Evolutionary conservation across 1,140 invertebrate genomes (phyloP), one percentile per base, ranked within the genome.

Genomic region (Anastatus disparis): DNA sequence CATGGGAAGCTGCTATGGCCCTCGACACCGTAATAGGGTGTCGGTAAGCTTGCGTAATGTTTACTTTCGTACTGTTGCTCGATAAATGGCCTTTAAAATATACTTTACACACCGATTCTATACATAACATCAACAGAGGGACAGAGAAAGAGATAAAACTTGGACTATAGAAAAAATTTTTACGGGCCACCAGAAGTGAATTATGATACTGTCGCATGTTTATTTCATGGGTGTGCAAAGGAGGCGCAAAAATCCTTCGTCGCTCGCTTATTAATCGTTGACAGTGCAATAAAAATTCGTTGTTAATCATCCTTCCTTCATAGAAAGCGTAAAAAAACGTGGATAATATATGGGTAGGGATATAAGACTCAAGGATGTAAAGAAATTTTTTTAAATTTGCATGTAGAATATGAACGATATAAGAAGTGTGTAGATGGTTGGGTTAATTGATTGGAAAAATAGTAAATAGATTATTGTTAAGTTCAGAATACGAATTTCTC

Each of bases 301-400:
- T 46, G 52, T 66, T 66, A 66, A 66, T 66, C 63, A 66, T 66
- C 38, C 31, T 55, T n/a, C 26, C 15, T 44, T n/a, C n/a, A n/a
- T n/a, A n/a, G n/a, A n/a, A n/a, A n/a, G n/a, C n/a, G n/a, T n/a
- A n/a, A n/a, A n/a, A n/a, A n/a, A n/a, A n/a, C n/a, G n/a, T n/a
- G n/a, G n/a, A n/a, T n/a, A n/a, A n/a, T n/a, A n/a, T n/a, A n/a
- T n/a, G n/a, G n/a, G n/a, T n/a, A n/a, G n/a, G n/a, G n/a, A n/a
- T n/a, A n/a, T n/a, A n/a, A n/a, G n/a, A n/a, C n/a, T n/a, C n/a
- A n/a, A n/a, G n/a, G n/a, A n/a, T n/a, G n/a, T n/a, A n/a, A n/a
- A n/a, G n/a, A n/a, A n/a, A n/a, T n/a, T n/a, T n/a, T n/a, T n/a
- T n/a, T n/a, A n/a, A n/a, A n/a, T n/a, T n/a, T n/a, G n/a, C n/a